Percentiles rank a stretch among this genome's conserved stretches.
Evolutionary conservation across 2,113 vertebrate genomes (phyloP).

Genomic region (Capreolus pygargus): DNA sequence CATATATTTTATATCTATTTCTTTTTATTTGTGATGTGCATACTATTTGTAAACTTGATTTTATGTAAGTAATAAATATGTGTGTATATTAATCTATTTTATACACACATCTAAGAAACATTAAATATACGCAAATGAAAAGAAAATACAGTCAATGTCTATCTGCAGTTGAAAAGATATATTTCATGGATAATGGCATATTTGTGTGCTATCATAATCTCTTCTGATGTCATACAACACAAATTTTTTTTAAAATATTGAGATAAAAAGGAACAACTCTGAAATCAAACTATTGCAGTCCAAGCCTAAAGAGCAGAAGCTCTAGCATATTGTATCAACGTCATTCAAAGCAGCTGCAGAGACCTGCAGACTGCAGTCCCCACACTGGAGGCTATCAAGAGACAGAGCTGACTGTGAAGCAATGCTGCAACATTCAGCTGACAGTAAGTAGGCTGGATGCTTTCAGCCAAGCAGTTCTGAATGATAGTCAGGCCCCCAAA

Average conservation of each 20-base stretch:
- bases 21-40: not conserved
- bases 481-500: not conserved
- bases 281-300: not conserved
- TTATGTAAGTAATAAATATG: not conserved
- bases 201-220: not conserved
- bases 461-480: not conserved
- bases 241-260: not conserved
- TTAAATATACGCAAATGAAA: not conserved
- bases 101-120: not conserved
- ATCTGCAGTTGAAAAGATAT: not conserved
- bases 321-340: rapidly evolving
- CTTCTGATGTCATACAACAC: not conserved
- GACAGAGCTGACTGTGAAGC: not conserved
- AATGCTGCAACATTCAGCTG: rapidly evolving
- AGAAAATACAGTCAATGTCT: not conserved
- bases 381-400: no score
- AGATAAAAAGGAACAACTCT: not conserved
- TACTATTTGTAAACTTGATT: not conserved
- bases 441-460: no score
- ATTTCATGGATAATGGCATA: not conserved
- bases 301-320: not conserved
- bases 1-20: not conserved
- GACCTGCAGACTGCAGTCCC: not conserved
- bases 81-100: not conserved
- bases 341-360: no score